These are phyloP conservation scores for Arbacia lixula DNA, from an alignment of 53 echinoderm and acorn worm species.

Conservation along the genomic window DNA sequence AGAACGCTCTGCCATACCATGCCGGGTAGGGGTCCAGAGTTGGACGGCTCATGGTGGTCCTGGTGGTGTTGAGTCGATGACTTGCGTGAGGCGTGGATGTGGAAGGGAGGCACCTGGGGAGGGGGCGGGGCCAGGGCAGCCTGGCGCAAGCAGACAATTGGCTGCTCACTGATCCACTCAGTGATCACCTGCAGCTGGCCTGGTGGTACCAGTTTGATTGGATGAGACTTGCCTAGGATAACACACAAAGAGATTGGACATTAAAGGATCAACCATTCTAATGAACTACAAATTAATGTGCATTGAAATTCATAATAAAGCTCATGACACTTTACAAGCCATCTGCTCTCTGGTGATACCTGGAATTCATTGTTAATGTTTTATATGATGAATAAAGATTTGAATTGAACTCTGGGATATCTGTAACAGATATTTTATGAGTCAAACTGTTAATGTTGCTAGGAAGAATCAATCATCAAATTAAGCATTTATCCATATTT, in stretches of 20 bases:
- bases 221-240: constrained; percentile 4
- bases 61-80: constrained; percentile 1
- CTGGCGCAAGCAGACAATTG: constrained; percentile 22
- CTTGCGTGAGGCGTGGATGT: constrained; percentile 46
- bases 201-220: constrained; percentile 34
- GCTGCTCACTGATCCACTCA: constrained; percentile 25
- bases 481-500: too few species aligned
- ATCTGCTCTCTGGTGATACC: too few species aligned
- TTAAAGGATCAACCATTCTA: too few species aligned
- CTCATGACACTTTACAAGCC: too few species aligned
- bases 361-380: too few species aligned
- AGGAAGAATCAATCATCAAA: too few species aligned
- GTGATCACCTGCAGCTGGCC: constrained; percentile 25
- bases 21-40: constrained; percentile 30
- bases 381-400: too few species aligned
- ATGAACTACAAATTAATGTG: too few species aligned
- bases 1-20: constrained; percentile 42
- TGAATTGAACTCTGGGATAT: too few species aligned
- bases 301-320: too few species aligned
- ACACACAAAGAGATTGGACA: background rate
- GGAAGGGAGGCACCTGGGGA: constrained; percentile 27
- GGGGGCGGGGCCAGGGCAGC: constrained; percentile 11
- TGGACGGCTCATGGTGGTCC: constrained; percentile 6
- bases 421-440: too few species aligned
- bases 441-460: too few species aligned